Conservation (phyloP, 2,113 vertebrate species). For the Tupaia tana region DNA sequence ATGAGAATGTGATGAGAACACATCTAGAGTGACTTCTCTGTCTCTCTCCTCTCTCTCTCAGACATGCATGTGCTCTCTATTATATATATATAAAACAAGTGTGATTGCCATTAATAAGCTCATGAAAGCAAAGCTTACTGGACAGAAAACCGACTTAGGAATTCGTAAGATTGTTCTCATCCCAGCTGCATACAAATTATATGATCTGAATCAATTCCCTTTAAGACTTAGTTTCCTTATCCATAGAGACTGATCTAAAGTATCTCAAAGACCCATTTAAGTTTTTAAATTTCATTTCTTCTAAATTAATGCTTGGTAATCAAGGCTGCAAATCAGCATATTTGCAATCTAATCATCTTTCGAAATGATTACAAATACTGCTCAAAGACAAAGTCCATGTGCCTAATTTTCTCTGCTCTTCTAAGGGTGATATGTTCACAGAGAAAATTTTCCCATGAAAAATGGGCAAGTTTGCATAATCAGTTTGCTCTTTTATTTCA, state of each 20-base stretch:
- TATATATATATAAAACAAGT: not conserved
- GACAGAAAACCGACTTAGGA: not conserved
- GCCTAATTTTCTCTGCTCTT: conserved; percentile 9
- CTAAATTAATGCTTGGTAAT: conserved; percentile 52
- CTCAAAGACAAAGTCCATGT: conserved; percentile 34
- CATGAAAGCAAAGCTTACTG: not conserved
- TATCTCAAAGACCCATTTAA: not conserved
- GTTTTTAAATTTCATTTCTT: conserved; percentile 55
- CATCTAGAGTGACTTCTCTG: too few species aligned
- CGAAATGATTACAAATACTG: conserved; percentile 63
- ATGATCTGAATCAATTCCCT: not conserved
- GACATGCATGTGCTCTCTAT: too few species aligned
- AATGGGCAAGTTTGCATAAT: not conserved
- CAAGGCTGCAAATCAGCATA: conserved; percentile 39
- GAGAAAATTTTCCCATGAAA: not conserved
- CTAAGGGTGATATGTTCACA: not conserved
- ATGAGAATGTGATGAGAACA: too few species aligned
- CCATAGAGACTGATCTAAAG: not conserved
- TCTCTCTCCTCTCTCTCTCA: too few species aligned
- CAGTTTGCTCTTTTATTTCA: not conserved
- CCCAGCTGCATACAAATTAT: not conserved
- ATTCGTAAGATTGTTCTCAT: not conserved
- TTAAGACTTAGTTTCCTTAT: not conserved
- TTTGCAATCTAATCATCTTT: conserved; percentile 54
- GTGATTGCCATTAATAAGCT: not conserved